Evolutionary conservation across 2,888 invertebrate genomes (phyloP), one percentile per base, ranked within the genome.

Genomic region (Prenolepis imparis): DNA sequence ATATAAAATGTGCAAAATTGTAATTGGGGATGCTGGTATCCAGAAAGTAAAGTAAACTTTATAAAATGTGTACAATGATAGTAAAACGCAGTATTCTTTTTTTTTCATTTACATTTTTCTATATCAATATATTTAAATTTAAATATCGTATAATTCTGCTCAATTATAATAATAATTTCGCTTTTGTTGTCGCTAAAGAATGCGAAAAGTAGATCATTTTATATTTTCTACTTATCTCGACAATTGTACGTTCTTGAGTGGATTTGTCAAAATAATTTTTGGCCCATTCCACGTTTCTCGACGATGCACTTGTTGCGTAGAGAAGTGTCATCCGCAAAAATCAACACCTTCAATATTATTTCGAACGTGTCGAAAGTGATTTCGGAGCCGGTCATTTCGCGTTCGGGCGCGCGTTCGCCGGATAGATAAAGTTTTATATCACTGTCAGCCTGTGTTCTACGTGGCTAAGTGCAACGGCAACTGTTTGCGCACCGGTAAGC

Each of bases 401-500:
- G 75, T 64, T 52, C 36, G 52, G 36, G 18, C 15, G 55, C 70
- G 24, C 57, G 6, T 48, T 44, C 28, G 24, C 18, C 21, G 68
- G 44, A 59, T 44, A 78, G 59, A 78, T 78, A 78, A 70, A 78
- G 59, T 78, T 70, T 78, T 78, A 83, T 78, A 68, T 83, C 39
- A 66, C 59, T 48, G 82, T 78, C 82, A 61, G 39, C 9, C 21
- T 48, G 67, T 9, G 32, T 57, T n/a, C 44, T 59, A 32, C 66
- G 52, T 48, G 8, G 48, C n/a, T n/a, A 70, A 86, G 59, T 83
- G 64, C 55, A 36, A n/a, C 11, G 39, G 21, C 68, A 72, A 84
- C 73, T 83, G 82, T 85, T 85, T 82, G 74, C 85, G 75, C 70
- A 24, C 6, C 6, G 59, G 32, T 61, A 78, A 78, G 78, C 80